Conservation (phyloP, 2,888 invertebrate genomes). For the Amphipyra berbera region DNA sequence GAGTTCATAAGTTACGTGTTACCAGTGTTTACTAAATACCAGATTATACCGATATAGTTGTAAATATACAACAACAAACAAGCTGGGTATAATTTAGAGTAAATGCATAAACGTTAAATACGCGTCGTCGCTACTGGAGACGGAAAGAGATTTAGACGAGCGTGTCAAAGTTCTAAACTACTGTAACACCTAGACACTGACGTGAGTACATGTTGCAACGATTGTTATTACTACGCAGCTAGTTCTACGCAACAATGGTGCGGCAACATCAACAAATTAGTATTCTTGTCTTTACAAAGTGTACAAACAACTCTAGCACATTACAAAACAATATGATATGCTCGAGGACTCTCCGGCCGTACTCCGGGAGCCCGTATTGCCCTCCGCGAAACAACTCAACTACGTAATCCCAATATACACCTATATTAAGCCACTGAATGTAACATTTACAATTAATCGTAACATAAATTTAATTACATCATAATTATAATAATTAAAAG, state of each 20-base stretch:
- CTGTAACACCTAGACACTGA: constrained; percentile 83
- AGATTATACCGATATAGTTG: constrained; percentile 70
- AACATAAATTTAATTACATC: constrained; percentile 73
- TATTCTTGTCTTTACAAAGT: constrained; percentile 64
- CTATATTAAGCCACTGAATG: constrained; percentile 81
- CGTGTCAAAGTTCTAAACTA: constrained; percentile 74
- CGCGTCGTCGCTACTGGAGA: constrained; percentile 72
- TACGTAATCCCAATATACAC: constrained; percentile 78
- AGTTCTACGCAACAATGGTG: constrained; percentile 82
- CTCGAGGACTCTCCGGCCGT: constrained; percentile 67
- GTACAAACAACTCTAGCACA: constrained; percentile 72
- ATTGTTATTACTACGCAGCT: constrained; percentile 79
- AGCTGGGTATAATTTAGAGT: constrained; percentile 77
- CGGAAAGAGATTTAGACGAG: constrained; percentile 68
- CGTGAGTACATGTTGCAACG: constrained; percentile 74
- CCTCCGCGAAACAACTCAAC: constrained; percentile 70
- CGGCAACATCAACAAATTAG: constrained; percentile 78
- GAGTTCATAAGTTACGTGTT: constrained; percentile 69
- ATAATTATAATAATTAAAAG: constrained; percentile 58
- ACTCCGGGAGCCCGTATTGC: constrained; percentile 44
- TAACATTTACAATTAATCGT: constrained; percentile 78
- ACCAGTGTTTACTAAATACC: constrained; percentile 66
- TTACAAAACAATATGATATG: constrained; percentile 85
- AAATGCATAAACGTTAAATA: constrained; percentile 76
- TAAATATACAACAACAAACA: constrained; percentile 76